A percentile compares a stretch with the other conserved stretches of the same genome.
phyloP scores from a whole-genome alignment of 2,113 vertebrate species.

The Tympanuchus pallidicinctus region DNA sequence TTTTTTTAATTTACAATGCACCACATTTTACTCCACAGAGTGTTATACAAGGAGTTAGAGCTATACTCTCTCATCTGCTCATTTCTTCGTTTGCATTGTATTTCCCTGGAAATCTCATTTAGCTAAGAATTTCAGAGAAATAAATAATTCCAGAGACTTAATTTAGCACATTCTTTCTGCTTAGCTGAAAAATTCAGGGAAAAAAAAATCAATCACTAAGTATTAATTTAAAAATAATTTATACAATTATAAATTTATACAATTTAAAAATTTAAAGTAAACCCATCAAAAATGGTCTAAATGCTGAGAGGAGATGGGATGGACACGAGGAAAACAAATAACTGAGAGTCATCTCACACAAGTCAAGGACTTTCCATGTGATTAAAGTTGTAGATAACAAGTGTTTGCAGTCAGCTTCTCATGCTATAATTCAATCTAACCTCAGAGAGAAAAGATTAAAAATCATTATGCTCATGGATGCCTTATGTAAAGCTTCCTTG shows the following conservation, averaged over 20 bases:
- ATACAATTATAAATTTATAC: too few species aligned
- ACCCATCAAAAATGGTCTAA: not conserved
- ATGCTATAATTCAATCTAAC: not conserved
- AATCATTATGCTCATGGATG: not conserved
- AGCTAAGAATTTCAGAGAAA: not conserved
- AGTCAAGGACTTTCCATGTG: not conserved
- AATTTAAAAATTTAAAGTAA: not conserved
- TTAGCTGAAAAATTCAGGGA: not conserved
- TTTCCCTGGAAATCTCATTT: not conserved
- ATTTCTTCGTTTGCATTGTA: not conserved
- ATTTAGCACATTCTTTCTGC: not conserved
- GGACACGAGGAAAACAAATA: not conserved
- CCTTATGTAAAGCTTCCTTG: not conserved
- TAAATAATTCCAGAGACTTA: not conserved
- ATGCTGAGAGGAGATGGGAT: not conserved
- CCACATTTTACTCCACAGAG: not conserved
- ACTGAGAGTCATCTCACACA: not conserved
- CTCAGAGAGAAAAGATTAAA: not conserved
- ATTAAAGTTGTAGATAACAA: not conserved
- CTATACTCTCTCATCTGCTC: fast-evolving
- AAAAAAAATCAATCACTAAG: not conserved
- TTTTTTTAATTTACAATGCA: not conserved
- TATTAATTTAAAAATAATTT: too few species aligned
- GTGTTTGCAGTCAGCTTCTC: not conserved
- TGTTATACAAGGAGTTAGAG: not conserved